These are phyloP conservation scores for Cryptosula pallasiana DNA, from an alignment of 2,888 invertebrate species.

Conservation along the genomic window DNA sequence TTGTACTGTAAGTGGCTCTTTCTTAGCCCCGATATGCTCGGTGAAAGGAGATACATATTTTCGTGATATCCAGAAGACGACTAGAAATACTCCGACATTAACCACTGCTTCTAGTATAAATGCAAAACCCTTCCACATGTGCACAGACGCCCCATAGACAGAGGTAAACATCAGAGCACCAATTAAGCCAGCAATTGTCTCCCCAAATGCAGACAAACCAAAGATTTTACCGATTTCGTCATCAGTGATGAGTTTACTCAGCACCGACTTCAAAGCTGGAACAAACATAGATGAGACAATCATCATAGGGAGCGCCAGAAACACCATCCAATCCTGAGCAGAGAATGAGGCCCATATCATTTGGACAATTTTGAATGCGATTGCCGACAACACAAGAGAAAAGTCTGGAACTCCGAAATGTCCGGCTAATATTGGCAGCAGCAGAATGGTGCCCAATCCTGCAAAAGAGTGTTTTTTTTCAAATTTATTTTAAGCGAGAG, in stretches of 20 bases:
- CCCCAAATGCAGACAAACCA: conserved; percentile 44
- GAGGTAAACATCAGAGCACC: conserved; percentile 44
- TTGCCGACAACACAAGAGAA: conserved; percentile 41
- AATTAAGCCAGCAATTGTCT: conserved; percentile 44
- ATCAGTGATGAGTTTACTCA: conserved; percentile 46
- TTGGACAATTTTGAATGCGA: conserved; percentile 43
- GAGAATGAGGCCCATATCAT: conserved; percentile 37
- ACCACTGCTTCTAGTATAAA: conserved; percentile 40
- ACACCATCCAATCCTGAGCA: conserved; percentile 43
- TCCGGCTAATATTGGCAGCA: conserved; percentile 44
- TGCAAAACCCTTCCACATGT: conserved; percentile 42
- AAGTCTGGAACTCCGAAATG: conserved; percentile 39
- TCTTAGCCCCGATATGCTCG: background rate
- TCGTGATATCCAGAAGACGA: conserved; percentile 31
- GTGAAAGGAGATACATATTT: background rate
- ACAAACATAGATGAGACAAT: conserved; percentile 45
- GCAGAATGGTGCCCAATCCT: conserved; percentile 43
- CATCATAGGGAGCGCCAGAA: conserved; percentile 41
- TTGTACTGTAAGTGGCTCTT: background rate
- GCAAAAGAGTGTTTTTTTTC: too few relatives aligned
- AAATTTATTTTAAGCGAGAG: too few relatives aligned
- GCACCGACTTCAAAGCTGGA: conserved; percentile 41
- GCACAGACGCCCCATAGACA: conserved; percentile 43
- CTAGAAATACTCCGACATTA: conserved; percentile 33
- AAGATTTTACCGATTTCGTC: conserved; percentile 49